Evolutionary conservation across 2,113 vertebrate species (phyloP).

Genomic region (Rhinopomastus cyanomelas): DNA sequence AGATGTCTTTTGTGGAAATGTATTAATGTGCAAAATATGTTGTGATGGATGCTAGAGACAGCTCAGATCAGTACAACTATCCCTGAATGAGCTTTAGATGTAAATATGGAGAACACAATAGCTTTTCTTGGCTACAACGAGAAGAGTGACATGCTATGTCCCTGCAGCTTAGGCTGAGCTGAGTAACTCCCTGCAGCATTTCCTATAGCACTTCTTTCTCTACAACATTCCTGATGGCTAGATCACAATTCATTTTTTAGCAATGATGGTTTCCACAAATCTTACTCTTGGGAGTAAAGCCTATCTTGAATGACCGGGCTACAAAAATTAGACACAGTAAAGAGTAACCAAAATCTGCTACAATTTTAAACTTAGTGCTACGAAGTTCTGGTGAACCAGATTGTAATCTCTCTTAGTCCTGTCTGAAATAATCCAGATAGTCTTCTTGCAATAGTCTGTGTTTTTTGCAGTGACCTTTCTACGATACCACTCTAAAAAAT

Average conservation of each 20-base stretch:
- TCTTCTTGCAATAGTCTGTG: rapidly evolving
- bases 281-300: neutral
- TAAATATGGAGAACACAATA: neutral
- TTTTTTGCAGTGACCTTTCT: neutral
- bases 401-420: neutral
- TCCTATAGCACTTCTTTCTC: neutral
- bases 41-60: neutral
- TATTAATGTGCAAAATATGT: neutral
- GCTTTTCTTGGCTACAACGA: neutral
- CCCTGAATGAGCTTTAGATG: neutral
- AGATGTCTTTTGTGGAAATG: neutral
- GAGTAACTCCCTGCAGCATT: neutral
- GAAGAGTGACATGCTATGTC: neutral
- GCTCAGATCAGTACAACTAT: neutral
- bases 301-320: neutral
- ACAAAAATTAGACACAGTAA: neutral
- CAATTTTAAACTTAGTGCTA: neutral
- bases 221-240: neutral
- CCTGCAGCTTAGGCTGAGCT: neutral
- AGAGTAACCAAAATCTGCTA: neutral
- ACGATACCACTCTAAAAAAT: neutral
- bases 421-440: neutral
- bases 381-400: neutral
- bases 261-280: neutral
- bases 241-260: neutral